These are phyloP conservation scores for Tachina lurida DNA, from an alignment of 2,888 invertebrate genomes.

Conservation along the genomic window DNA sequence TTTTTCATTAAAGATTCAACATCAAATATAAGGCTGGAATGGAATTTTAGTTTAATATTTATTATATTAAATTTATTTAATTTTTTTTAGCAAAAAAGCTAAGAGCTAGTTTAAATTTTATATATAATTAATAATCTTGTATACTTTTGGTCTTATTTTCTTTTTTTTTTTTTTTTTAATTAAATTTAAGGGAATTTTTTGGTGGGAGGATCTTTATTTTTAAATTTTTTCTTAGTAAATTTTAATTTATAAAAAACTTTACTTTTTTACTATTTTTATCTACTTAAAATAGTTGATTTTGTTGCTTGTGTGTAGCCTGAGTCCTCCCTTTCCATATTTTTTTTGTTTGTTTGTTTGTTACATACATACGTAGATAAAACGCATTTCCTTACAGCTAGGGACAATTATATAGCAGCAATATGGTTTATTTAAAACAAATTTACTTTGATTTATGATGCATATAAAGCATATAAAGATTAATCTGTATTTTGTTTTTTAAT, in stretches of 20 bases:
- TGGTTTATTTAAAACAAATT: background rate
- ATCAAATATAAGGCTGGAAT: conserved; percentile 71
- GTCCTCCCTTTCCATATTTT: conserved; percentile 61
- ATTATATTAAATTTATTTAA: conserved; percentile 21
- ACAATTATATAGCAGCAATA: conserved; percentile 44
- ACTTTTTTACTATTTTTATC: conserved; percentile 52
- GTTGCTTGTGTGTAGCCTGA: conserved; percentile 56
- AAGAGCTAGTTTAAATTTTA: conserved; percentile 16
- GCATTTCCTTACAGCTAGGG: conserved; percentile 27
- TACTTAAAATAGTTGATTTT: conserved; percentile 67
- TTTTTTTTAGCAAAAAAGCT: conserved; percentile 61
- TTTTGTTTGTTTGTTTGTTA: background rate
- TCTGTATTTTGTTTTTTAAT: background rate
- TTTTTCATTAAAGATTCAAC: conserved; percentile 54
- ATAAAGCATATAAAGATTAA: background rate
- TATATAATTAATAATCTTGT: conserved; percentile 35
- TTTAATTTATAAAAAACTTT: conserved; percentile 41
- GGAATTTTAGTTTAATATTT: conserved; percentile 50
- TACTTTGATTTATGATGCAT: background rate
- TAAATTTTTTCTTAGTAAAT: conserved; percentile 24
- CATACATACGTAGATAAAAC: conserved; percentile 27
- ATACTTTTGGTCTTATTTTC: conserved; percentile 54
- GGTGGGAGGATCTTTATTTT: conserved; percentile 63
- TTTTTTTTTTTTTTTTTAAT: conserved; percentile 27
- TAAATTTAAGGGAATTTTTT: conserved; percentile 47